phyloP scores from a whole-genome alignment of 2,113 vertebrate genomes.

The Phyllostomus hastatus region DNA sequence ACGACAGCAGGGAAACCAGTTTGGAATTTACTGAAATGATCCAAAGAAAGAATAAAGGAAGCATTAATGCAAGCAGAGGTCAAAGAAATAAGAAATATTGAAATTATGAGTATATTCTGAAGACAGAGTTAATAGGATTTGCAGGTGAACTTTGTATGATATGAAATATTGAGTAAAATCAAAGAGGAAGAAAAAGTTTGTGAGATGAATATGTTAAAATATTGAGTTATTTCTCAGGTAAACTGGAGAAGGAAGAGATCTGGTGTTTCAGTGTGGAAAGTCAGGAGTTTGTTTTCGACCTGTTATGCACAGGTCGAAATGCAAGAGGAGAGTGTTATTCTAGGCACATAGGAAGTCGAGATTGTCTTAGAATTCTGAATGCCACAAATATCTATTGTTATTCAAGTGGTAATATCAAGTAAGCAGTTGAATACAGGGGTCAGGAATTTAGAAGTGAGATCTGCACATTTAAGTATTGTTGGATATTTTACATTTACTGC shows the following conservation, averaged over 20 bases:
- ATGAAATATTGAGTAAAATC: background rate
- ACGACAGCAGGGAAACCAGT: background rate
- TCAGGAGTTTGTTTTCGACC: background rate
- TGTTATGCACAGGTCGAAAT: background rate
- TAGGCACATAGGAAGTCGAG: background rate
- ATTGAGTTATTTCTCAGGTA: background rate
- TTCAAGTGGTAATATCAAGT: background rate
- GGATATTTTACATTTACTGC: background rate
- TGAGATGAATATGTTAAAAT: background rate
- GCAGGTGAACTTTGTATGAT: background rate
- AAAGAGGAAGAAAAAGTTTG: background rate
- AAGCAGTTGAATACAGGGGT: background rate
- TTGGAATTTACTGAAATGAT: background rate
- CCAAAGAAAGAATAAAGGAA: background rate
- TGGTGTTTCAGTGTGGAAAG: background rate
- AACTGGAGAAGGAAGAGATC: background rate
- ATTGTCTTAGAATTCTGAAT: background rate
- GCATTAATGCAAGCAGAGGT: background rate
- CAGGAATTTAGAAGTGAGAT: background rate
- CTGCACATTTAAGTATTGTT: background rate
- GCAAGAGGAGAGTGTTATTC: background rate
- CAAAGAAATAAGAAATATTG: background rate
- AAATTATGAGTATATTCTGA: background rate
- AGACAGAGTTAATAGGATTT: background rate
- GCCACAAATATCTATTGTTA: background rate